Conservation (phyloP, 1,140 invertebrate genomes). For the Aphelenchoides avenae region DNA sequence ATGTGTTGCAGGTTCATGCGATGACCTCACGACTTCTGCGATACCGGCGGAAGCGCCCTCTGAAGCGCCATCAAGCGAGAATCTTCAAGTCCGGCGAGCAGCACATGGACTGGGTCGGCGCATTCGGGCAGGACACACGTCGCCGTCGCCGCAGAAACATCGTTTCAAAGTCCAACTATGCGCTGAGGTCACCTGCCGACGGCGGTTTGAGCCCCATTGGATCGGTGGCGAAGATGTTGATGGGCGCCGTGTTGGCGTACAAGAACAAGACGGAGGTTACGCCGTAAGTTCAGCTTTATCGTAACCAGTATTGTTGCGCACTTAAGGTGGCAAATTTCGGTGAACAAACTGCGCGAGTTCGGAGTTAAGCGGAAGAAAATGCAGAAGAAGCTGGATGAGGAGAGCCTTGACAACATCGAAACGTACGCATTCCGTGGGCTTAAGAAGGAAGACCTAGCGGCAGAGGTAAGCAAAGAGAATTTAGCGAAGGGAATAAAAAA, state of each 20-base stretch:
- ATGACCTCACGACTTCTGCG: no score
- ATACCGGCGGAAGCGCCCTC: no score
- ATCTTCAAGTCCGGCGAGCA: not conserved
- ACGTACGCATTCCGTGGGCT: conserved; percentile 34
- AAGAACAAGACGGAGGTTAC: conserved; percentile 24
- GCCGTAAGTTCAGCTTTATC: conserved; percentile 10
- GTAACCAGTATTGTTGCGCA: not conserved
- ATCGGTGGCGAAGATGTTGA: conserved; percentile 19
- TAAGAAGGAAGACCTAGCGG: conserved; percentile 20
- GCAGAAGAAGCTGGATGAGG: conserved; percentile 33
- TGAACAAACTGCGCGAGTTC: conserved; percentile 11
- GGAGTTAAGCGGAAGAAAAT: conserved; percentile 22
- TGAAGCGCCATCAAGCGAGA: not conserved
- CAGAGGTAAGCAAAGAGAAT: no score
- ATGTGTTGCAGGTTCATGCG: no score
- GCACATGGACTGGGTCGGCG: not conserved
- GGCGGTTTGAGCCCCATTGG: conserved; percentile 21
- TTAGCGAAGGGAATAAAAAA: conserved; percentile 16
- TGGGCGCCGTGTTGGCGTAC: conserved; percentile 9
- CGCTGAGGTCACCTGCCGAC: conserved; percentile 9
- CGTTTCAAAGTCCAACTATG: no score
- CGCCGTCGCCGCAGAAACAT: no score
- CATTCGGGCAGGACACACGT: no score
- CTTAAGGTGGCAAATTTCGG: conserved; percentile 44
- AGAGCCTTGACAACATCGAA: conserved; percentile 33